Evolutionary conservation across 2,888 invertebrate genomes (phyloP), one percentile per base, ranked within the genome.

Genomic region (Sepioteuthis lessoniana): DNA sequence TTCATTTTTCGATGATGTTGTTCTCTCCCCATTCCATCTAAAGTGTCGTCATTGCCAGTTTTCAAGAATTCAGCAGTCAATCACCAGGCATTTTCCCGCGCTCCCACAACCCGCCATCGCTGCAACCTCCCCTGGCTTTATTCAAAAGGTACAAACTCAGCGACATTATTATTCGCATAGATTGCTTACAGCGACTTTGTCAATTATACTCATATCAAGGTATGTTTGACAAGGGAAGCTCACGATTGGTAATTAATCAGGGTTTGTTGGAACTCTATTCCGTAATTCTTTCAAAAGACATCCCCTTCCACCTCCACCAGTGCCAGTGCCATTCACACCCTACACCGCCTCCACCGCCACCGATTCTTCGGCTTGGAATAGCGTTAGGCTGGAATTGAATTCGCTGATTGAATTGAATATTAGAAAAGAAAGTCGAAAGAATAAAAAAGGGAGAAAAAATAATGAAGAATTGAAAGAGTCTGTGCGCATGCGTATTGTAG

Each of bases 161-260:
- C 19, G 35, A n/a, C 16, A n/a, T 35, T 35, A 76, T 76, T n/a
- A 76, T 35, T 1, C 76, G 16, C 76, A 16, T 4, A n/a, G n/a
- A 16, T 76, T 76, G 76, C 76, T 76, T 76, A 76, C 76, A 76
- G 35, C 76, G 76, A 76, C n/a, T 76, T n/a, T 76, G 76, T 76
- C 76, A 76, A 76, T 76, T 76, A 76, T 76, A 76, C n/a, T 35
- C 76, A 76, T 19, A 76, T 76, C 76, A 76, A 76, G 76, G n/a
- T 25, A 55, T 55, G 21, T 55, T 76, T n/a, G 76, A 76, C 76
- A 76, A 35, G 76, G 76, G 35, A 76, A 35, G n/a, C n/a, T 13
- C 76, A 16, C n/a, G n/a, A 76, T 76, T 76, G 76, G 76, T 76
- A 76, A 76, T 76, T n/a, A 76, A 76, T 76, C 76, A n/a, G n/a